Base-by-base conservation (phyloP, 2,113 vertebrate genomes). In the Pachyramphus minor region DNA sequence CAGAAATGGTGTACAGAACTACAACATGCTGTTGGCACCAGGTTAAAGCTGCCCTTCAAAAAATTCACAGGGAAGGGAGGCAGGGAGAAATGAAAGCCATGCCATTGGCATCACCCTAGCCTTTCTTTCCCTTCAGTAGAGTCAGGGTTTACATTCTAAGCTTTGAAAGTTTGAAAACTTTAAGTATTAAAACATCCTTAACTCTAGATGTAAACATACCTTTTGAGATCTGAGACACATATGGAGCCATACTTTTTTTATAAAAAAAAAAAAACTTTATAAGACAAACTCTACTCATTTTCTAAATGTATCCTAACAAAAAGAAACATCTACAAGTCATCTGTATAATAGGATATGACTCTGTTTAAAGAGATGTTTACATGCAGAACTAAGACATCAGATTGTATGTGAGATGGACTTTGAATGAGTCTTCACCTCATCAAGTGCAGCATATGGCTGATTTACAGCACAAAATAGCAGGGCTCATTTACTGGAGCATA, bases 341-440 rank as follows among this genome's bases (percentile, higher is more conserved):
- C 28, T 80, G 41, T 44, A 28, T 41, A 49, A 20, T 45, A 64
- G 18, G 15, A 82, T 39, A 74, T 25, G 41, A 89, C 45, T 9
- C 11, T 84, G 24, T 71, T 92, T 67, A 62, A 86, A 66, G 37
- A 84, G 20, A 93, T 76, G 41, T 77, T 94, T 91, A 71, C 31
- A 27, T 53, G 59, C 76, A 92, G 55, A 92, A 55, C n/a, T 39
- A 69, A 39, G 31, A n/a, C 8, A 6, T 33, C 72, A 69, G 16
- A 60, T 14, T 22, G 13, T 28, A 73, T 9, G 12, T 11, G 37
- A 83, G 62, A 60, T 1, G 2, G 63, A 60, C 58, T 96, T 68
- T 47, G 39, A 78, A 47, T 31, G 18, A 64, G 17, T n/a, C 63
- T 94, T 90, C 49, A 82, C 24, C 37, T 90, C 24, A 19, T 60